Percentiles rank a stretch among this genome's conserved stretches.
phyloP scores from a whole-genome alignment of 1,140 invertebrate species.

The Gryon sp. region DNA sequence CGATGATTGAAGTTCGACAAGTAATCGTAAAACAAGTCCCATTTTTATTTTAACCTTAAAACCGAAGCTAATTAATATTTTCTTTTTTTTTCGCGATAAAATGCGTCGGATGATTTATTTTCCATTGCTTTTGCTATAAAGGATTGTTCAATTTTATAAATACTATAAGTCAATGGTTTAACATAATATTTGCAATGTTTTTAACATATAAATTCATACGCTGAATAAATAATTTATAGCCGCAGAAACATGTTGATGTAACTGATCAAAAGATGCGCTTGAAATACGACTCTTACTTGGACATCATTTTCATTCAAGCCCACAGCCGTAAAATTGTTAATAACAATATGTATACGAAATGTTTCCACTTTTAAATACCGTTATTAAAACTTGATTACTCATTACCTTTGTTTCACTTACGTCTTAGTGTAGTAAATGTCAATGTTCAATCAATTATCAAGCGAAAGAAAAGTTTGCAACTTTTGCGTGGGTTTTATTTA shows the following conservation, averaged over 20 bases:
- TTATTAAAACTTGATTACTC: slow-evolving; percentile 16
- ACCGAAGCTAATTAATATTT: too few species aligned
- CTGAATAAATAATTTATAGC: slow-evolving; percentile 18
- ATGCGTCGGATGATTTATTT: too few species aligned
- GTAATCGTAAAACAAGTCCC: too few species aligned
- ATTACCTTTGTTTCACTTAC: slow-evolving; percentile 11
- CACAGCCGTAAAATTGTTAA: slow-evolving; percentile 22
- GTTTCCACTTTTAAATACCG: slow-evolving; percentile 3
- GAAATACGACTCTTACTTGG: slow-evolving; percentile 7
- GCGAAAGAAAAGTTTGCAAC: too few species aligned
- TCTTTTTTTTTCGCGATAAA: too few species aligned
- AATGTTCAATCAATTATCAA: slow-evolving; percentile 33
- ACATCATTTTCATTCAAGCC: slow-evolving; percentile 25
- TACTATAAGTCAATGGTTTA: not conserved
- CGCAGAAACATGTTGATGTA: not conserved
- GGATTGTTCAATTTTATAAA: not conserved
- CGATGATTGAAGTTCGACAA: too few species aligned
- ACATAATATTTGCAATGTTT: not conserved
- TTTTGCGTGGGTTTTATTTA: too few species aligned
- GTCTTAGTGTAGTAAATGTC: slow-evolving; percentile 8
- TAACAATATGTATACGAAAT: slow-evolving; percentile 17
- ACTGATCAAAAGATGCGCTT: slow-evolving; percentile 28
- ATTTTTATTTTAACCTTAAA: too few species aligned
- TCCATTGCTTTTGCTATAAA: not conserved
- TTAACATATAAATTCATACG: slow-evolving; percentile 14